Evolutionary conservation across 2,797 vertebrate species (phyloP).

Genomic region (Arrhamphus sclerolepis): DNA sequence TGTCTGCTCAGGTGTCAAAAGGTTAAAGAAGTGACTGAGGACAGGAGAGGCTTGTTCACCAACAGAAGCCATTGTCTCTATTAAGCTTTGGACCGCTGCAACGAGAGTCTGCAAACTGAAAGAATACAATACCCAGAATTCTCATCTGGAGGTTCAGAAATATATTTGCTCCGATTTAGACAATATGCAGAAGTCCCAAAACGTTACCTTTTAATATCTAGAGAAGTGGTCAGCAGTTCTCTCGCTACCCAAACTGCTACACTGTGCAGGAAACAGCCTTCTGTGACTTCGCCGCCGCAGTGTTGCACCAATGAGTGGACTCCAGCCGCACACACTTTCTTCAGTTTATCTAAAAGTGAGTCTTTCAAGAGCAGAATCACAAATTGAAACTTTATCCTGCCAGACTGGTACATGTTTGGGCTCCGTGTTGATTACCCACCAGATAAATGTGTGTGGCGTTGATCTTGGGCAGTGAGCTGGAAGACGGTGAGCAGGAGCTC

Average conservation of each 20-base stretch:
- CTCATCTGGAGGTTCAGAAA: neutral
- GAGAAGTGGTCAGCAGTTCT: slow-evolving; percentile 81
- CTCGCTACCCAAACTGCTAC: slow-evolving; percentile 90
- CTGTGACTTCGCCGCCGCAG: slow-evolving; percentile 71
- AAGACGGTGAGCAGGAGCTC: slow-evolving; percentile 93
- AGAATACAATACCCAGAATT: slow-evolving; percentile 20
- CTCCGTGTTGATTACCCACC: slow-evolving; percentile 74
- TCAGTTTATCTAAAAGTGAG: slow-evolving; percentile 86
- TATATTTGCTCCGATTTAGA: neutral
- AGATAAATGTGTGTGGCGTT: slow-evolving; percentile 84
- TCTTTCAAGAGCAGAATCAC: slow-evolving; percentile 75
- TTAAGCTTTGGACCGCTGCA: slow-evolving; percentile 82
- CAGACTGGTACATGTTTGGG: neutral
- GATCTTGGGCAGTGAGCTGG: slow-evolving; percentile 90
- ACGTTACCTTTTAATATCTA: slow-evolving; percentile 88
- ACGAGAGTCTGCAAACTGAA: slow-evolving; percentile 90
- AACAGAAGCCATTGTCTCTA: slow-evolving; percentile 79
- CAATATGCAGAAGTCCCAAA: neutral
- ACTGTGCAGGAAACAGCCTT: slow-evolving; percentile 85
- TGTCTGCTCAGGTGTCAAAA: slow-evolving; percentile 77
- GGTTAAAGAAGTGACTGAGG: slow-evolving; percentile 77
- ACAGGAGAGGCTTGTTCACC: slow-evolving; percentile 67
- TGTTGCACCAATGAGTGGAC: slow-evolving; percentile 85
- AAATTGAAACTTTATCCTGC: neutral
- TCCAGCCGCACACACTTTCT: slow-evolving; percentile 87